phyloP scores from a whole-genome alignment of 1,140 invertebrate genomes.

The Drosophila rufa region DNA sequence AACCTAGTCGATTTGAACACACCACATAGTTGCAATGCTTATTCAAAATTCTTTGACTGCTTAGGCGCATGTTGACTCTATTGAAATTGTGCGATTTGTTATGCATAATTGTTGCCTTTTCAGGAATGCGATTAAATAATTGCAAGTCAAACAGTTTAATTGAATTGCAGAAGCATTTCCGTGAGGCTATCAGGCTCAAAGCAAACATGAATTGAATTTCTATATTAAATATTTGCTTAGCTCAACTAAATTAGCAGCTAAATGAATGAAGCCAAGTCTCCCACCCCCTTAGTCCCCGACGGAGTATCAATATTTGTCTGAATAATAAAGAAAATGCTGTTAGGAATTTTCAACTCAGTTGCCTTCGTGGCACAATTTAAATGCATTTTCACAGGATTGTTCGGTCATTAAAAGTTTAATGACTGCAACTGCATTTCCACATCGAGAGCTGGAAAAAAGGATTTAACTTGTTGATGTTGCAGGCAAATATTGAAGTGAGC shows the following conservation, averaged over 20 bases:
- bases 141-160: constrained; percentile 55
- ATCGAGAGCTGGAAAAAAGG: constrained; percentile 23
- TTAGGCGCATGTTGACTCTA: constrained; percentile 17
- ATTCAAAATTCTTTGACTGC: constrained; percentile 10
- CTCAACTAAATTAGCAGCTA: constrained; percentile 53
- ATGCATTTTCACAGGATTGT: constrained; percentile 40
- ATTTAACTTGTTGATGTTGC: constrained; percentile 75
- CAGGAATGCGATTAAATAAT: constrained; percentile 55
- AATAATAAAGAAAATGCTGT: constrained; percentile 44
- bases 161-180: constrained; percentile 55
- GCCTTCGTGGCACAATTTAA: constrained; percentile 41
- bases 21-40: constrained; percentile 1
- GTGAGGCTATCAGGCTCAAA: constrained; percentile 50
- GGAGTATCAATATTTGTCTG: constrained; percentile 31
- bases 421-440: constrained; percentile 16
- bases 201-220: constrained; percentile 45
- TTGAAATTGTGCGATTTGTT: constrained; percentile 39
- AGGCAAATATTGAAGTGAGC: constrained; percentile 44
- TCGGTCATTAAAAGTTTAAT: constrained; percentile 66
- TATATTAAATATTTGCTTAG: constrained; percentile 49
- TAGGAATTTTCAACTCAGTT: constrained; percentile 19
- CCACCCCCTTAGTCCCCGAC: constrained; percentile 1
- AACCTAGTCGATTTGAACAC: neutral
- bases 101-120: constrained; percentile 39
- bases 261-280: constrained; percentile 33